Conservation (phyloP, 2,113 vertebrate genomes). For the Dasyprocta punctata region DNA sequence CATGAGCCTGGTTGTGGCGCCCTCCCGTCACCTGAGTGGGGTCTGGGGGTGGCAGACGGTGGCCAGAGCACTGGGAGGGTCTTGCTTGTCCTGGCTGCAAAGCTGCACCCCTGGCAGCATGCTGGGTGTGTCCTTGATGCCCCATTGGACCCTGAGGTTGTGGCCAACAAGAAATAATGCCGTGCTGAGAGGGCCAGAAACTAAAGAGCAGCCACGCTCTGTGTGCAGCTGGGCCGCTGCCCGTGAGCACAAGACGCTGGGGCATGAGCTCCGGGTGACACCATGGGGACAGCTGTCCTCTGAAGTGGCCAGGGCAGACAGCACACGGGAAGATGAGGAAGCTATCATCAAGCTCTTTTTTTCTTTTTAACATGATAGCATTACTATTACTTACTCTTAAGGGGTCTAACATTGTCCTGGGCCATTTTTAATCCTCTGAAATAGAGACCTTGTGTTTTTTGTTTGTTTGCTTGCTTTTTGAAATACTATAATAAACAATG, state of each 20-base stretch:
- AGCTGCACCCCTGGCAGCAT: not conserved
- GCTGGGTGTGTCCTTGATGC: not conserved
- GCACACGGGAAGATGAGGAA: not conserved
- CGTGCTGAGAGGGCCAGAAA: conserved; percentile 5
- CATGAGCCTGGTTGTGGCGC: no score
- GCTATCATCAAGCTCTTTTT: not conserved
- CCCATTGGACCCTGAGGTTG: not conserved
- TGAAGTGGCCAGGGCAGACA: not conserved
- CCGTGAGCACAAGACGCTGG: not conserved
- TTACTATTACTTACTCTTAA: conserved; percentile 5
- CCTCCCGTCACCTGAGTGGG: no score
- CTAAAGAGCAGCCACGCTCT: not conserved
- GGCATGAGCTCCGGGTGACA: not conserved
- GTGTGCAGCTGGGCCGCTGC: not conserved
- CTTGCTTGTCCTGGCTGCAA: not conserved
- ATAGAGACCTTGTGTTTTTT: not conserved
- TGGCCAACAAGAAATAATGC: not conserved
- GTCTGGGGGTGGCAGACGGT: no score
- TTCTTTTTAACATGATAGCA: not conserved
- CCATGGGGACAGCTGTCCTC: not conserved
- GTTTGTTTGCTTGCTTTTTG: not conserved
- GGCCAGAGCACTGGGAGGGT: not conserved
- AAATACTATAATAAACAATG: not conserved
- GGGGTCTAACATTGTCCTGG: not conserved
- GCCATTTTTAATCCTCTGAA: not conserved